A percentile compares a stretch with the other conserved stretches of the same genome.
Evolutionary conservation across 1,140 invertebrate genomes (phyloP).

Genomic region (Drusus annulatus): DNA sequence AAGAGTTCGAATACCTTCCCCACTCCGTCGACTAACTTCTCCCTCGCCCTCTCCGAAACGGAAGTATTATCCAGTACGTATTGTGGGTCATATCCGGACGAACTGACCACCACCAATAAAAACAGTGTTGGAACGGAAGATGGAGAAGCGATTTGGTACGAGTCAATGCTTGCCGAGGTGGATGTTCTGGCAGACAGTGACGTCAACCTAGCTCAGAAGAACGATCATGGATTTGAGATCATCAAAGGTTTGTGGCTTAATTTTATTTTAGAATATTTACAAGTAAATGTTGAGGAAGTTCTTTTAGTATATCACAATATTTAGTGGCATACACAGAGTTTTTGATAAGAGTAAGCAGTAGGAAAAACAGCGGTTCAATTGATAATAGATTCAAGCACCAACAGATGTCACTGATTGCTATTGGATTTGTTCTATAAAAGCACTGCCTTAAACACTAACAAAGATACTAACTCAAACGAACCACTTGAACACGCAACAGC

Average conservation of each 20-base stretch:
- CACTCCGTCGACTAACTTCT: neutral
- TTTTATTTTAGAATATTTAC: neutral
- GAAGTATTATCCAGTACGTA: neutral
- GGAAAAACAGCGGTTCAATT: too few species aligned
- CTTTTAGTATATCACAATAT: too few species aligned
- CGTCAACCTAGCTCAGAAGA: neutral
- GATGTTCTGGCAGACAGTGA: constrained; percentile 17
- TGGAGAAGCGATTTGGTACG: neutral
- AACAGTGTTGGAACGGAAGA: neutral
- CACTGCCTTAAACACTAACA: too few species aligned
- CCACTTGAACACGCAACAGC: too few species aligned
- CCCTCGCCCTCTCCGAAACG: neutral
- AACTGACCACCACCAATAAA: neutral
- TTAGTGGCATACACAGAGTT: too few species aligned
- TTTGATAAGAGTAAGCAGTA: too few species aligned
- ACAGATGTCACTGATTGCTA: too few species aligned
- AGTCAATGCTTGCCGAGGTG: neutral
- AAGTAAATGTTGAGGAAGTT: neutral
- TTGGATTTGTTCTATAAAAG: too few species aligned
- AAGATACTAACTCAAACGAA: too few species aligned
- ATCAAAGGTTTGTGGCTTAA: neutral
- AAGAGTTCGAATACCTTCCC: neutral
- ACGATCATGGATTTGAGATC: neutral
- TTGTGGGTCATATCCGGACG: neutral
- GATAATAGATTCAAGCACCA: too few species aligned